A percentile compares a stretch with the other conserved stretches of the same genome.
Evolutionary conservation across 2,113 vertebrate species (phyloP).

Genomic region (Sturnus vulgaris): DNA sequence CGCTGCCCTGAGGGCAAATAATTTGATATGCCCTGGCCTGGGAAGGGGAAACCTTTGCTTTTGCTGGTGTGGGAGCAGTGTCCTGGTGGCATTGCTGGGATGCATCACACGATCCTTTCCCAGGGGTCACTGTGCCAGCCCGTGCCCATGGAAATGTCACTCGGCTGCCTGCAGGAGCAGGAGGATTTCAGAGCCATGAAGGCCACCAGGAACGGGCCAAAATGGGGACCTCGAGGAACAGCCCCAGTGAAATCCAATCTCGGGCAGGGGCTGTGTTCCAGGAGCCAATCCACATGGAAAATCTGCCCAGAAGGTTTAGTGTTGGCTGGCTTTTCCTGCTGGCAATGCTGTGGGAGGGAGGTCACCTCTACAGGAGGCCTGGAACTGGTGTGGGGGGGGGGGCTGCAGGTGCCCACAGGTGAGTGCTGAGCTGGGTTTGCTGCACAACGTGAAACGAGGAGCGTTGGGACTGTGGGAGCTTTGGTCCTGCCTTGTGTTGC

Average conservation of each 20-base stretch:
- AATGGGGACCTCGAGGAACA: not conserved
- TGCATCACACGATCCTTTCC: not conserved
- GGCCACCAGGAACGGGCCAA: not conserved
- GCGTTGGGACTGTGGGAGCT: not conserved
- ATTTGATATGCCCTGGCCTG: not conserved
- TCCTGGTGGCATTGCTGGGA: rapidly evolving
- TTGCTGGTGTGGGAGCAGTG: not conserved
- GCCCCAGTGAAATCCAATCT: not conserved
- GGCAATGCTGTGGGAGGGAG: not conserved
- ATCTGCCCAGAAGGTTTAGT: not conserved
- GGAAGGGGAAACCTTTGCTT: not conserved
- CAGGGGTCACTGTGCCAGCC: rapidly evolving
- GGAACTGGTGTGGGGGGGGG: not conserved
- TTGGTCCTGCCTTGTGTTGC: not conserved
- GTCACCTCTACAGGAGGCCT: rapidly evolving
- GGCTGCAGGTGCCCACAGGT: rapidly evolving
- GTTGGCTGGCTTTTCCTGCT: not conserved
- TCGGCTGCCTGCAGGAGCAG: not conserved
- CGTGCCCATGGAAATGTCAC: not conserved
- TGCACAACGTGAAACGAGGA: not conserved
- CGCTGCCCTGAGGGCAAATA: not conserved
- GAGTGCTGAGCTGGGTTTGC: not conserved
- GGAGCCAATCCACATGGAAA: not conserved
- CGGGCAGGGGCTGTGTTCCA: rapidly evolving
- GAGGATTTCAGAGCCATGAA: not conserved